These are phyloP conservation scores for Pygoscelis adeliae DNA, from an alignment of 2,113 vertebrate genomes.

Conservation along the genomic window DNA sequence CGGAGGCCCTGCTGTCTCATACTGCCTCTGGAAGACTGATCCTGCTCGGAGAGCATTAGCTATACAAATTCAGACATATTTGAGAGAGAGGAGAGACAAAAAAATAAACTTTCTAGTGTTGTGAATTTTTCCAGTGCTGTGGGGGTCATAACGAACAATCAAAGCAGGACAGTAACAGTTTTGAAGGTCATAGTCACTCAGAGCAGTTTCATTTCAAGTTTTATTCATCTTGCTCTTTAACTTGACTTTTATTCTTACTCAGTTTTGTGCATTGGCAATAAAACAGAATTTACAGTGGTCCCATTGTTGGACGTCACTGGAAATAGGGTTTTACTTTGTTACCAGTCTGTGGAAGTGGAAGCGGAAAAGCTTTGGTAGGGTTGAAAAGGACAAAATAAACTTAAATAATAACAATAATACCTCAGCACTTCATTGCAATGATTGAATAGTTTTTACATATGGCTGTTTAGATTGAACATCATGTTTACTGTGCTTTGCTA, in stretches of 20 bases:
- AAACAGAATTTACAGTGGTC: not conserved
- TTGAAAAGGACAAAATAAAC: conserved; percentile 5
- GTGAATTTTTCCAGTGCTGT: not conserved
- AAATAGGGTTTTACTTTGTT: not conserved
- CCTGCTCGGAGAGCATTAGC: not conserved
- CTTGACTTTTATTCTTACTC: not conserved
- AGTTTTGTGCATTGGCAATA: not conserved
- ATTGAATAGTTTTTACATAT: not conserved
- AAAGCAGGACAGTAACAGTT: not conserved
- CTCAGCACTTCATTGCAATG: not conserved
- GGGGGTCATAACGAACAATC: not conserved
- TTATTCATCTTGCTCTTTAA: not conserved
- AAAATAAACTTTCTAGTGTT: not conserved
- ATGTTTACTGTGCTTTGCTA: not conserved
- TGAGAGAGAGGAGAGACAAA: not conserved
- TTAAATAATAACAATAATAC: not conserved
- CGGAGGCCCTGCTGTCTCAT: not conserved
- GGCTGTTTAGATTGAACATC: not conserved
- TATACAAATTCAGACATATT: not conserved
- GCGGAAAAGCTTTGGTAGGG: not conserved
- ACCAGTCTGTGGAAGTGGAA: not conserved
- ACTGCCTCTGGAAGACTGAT: not conserved
- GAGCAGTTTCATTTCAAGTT: conserved; percentile 17
- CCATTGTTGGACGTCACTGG: not conserved
- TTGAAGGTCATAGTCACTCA: conserved; percentile 49